phyloP scores from a whole-genome alignment of 2,113 vertebrate species.

The Prolemur simus region DNA sequence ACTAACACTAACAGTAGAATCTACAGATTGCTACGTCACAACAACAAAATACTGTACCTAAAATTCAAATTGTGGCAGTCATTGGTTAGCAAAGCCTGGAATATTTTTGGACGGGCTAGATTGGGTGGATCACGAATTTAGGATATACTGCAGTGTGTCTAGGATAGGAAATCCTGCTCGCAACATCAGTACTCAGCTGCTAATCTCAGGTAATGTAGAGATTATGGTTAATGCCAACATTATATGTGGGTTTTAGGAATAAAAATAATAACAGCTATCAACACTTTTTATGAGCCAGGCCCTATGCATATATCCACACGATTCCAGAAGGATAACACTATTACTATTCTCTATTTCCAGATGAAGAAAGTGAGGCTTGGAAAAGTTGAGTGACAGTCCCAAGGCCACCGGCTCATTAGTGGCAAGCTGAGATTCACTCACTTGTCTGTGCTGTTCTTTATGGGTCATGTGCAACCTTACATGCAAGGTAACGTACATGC shows the following conservation, averaged over 20 bases:
- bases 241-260: not conserved
- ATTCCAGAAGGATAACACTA: not conserved
- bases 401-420: not conserved
- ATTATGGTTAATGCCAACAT: not conserved
- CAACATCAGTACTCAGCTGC: accelerated
- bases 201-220: not conserved
- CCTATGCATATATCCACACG: not conserved
- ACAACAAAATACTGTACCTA: accelerated
- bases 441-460: accelerated
- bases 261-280: not conserved
- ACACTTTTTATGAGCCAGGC: not conserved
- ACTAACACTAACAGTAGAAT: not conserved
- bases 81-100: not conserved
- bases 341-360: not conserved
- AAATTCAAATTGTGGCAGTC: not conserved
- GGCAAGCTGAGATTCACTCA: not conserved
- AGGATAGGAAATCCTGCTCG: not conserved
- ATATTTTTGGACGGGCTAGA: not conserved
- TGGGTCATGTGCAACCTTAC: not conserved
- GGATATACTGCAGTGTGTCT: accelerated
- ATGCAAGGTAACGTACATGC: accelerated
- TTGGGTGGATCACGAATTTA: accelerated
- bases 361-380: not conserved
- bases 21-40: not conserved
- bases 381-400: not conserved